Conservation (phyloP, 2,888 invertebrate genomes). For the Cephus rjabovi region DNA sequence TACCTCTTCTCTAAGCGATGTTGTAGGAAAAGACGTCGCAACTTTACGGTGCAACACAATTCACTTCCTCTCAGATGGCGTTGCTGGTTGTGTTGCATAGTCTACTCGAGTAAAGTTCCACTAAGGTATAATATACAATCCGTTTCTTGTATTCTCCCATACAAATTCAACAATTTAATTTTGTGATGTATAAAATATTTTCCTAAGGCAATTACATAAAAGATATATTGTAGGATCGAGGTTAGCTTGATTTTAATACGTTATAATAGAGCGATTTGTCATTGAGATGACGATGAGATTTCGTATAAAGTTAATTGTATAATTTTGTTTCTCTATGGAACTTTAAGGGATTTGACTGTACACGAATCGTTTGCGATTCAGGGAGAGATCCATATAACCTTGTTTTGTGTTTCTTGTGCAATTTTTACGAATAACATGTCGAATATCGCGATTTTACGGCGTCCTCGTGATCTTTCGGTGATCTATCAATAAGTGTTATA, state of each 20-base stretch:
- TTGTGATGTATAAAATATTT: background rate
- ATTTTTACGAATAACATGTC: constrained; percentile 1
- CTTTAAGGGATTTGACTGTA: background rate
- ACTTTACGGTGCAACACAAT: constrained; percentile 27
- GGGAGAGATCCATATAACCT: constrained; percentile 44
- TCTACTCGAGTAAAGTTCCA: background rate
- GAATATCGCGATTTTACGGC: background rate
- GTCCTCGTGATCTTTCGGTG: background rate
- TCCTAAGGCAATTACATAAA: background rate
- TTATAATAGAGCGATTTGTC: background rate
- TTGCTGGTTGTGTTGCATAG: background rate
- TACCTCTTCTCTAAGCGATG: constrained; percentile 52
- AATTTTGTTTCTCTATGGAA: background rate
- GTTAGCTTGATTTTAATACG: background rate
- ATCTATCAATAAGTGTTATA: background rate
- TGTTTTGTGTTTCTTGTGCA: constrained; percentile 17
- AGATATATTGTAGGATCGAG: background rate
- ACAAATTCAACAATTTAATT: background rate
- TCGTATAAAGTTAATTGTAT: background rate
- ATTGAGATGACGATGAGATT: background rate
- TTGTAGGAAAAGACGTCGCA: constrained; percentile 50
- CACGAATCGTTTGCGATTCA: constrained; percentile 26
- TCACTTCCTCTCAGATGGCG: constrained; percentile 37
- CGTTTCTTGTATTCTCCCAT: background rate
- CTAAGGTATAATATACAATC: background rate